These are phyloP conservation scores for Mus caroli DNA, from an alignment of 2,797 vertebrate genomes.

Conservation along the genomic window DNA sequence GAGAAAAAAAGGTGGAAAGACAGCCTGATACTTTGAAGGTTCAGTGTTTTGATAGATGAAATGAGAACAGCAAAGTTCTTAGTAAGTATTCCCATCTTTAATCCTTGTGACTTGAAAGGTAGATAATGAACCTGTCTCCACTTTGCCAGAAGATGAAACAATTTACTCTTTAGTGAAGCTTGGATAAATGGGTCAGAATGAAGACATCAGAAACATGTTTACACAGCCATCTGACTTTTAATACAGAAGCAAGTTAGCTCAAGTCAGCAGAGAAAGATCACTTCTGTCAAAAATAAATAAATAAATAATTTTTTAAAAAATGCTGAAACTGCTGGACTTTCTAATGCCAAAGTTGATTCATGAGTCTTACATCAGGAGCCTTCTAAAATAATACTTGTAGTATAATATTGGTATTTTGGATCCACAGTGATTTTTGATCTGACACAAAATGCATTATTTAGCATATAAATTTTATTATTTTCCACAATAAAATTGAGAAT, in stretches of 20 bases:
- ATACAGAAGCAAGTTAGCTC: not conserved
- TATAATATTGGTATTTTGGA: not conserved
- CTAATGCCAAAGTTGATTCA: not conserved
- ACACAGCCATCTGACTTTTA: not conserved
- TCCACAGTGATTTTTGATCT: not conserved
- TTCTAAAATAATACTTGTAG: not conserved
- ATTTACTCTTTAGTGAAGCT: not conserved
- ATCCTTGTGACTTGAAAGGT: not conserved
- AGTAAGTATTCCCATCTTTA: not conserved
- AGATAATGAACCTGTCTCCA: not conserved
- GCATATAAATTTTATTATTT: not conserved
- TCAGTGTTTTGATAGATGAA: not conserved
- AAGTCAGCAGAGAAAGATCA: not conserved
- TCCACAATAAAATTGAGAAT: not conserved
- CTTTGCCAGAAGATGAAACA: constrained; percentile 31
- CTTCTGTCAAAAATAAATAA: not conserved
- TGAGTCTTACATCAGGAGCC: not conserved
- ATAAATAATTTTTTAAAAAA: not conserved
- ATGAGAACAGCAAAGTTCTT: not conserved
- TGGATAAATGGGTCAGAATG: not conserved
- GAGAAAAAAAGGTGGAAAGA: not conserved
- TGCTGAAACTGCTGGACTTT: not conserved
- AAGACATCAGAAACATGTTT: not conserved
- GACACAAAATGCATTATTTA: not conserved
- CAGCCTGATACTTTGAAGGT: not conserved